Conservation (phyloP, 2,113 vertebrate genomes). For the Panurus biarmicus region DNA sequence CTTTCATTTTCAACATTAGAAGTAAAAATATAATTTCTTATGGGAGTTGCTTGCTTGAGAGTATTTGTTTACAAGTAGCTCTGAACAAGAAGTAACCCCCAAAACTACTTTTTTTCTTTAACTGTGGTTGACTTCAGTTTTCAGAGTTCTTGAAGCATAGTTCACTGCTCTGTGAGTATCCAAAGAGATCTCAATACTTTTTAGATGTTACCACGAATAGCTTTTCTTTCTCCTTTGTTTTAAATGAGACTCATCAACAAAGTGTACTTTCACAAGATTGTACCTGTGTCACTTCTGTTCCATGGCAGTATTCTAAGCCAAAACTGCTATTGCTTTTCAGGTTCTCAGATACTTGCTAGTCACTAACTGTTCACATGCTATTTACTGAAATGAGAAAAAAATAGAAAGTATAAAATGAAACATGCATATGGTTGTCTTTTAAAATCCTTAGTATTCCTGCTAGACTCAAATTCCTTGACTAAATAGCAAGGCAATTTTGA, state of each 20-base stretch:
- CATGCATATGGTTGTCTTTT: conserved; percentile 24
- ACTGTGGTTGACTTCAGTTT: background rate
- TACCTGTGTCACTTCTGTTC: background rate
- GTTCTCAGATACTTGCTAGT: background rate
- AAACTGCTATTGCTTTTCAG: background rate
- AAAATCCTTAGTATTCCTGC: conserved; percentile 14
- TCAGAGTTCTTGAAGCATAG: background rate
- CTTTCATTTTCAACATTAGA: background rate
- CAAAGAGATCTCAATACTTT: background rate
- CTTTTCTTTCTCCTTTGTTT: background rate
- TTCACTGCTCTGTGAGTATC: background rate
- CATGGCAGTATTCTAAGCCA: background rate
- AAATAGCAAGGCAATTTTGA: conserved; percentile 45
- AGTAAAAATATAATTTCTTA: background rate
- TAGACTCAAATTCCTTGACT: conserved; percentile 38
- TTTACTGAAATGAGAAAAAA: background rate
- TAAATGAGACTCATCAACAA: background rate
- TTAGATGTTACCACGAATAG: background rate
- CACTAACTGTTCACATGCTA: background rate
- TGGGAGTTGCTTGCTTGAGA: background rate
- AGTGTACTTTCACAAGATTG: background rate
- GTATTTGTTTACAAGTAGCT: background rate
- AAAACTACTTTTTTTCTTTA: background rate
- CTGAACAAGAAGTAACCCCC: background rate
- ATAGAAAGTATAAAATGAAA: background rate